Conservation (phyloP, 2,888 invertebrate genomes). For the Calliopum simillimum region DNA sequence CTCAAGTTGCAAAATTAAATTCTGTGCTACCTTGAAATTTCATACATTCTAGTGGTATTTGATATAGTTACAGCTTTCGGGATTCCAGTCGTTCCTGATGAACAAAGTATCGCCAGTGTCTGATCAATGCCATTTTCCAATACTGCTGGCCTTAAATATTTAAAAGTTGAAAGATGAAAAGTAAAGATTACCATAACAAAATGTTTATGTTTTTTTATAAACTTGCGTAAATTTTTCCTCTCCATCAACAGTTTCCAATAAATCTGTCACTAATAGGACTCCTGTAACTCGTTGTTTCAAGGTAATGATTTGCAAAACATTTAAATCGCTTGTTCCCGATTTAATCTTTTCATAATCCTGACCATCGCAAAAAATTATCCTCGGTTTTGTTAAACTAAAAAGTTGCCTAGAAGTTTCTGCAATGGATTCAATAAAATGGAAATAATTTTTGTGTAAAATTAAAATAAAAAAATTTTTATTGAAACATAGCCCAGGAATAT, state of each 20-base stretch:
- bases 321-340: constrained; percentile 40
- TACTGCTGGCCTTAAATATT: constrained; percentile 29
- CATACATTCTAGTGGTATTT: constrained; percentile 23
- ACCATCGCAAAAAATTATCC: constrained; percentile 54
- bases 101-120: constrained; percentile 37
- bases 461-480: too few relatives aligned
- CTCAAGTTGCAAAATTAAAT: too few relatives aligned
- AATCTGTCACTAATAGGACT: constrained; percentile 26
- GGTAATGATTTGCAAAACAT: constrained; percentile 11
- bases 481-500: too few relatives aligned
- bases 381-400: constrained; percentile 51
- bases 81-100: constrained; percentile 38
- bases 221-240: constrained; percentile 31
- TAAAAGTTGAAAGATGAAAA: background rate
- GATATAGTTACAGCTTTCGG: constrained; percentile 39
- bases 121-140: constrained; percentile 38
- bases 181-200: background rate
- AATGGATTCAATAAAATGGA: too few relatives aligned
- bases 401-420: constrained; percentile 46
- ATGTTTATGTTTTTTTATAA: background rate
- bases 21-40: background rate
- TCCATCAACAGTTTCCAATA: background rate
- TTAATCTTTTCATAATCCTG: constrained; percentile 48
- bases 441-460: too few relatives aligned
- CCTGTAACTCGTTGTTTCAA: constrained; percentile 31